phyloP scores from a whole-genome alignment of 2,888 invertebrate genomes.

The Tachystola acroxantha region DNA sequence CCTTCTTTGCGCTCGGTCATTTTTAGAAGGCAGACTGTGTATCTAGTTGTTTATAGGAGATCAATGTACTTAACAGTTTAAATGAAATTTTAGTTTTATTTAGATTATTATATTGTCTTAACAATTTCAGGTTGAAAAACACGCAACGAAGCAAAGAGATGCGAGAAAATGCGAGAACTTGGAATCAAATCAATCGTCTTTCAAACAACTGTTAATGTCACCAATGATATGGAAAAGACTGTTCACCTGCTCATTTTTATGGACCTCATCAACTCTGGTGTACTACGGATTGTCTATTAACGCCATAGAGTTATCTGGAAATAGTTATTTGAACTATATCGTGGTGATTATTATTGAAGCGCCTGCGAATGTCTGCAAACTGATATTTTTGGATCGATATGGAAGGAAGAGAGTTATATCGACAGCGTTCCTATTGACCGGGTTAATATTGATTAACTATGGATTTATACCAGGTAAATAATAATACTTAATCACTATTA shows the following conservation, averaged over 20 bases:
- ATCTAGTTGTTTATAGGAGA: no score
- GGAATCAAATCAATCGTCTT: constrained; percentile 53
- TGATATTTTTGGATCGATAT: constrained; percentile 80
- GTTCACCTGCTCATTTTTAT: constrained; percentile 84
- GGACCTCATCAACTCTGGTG: constrained; percentile 87
- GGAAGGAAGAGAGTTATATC: constrained; percentile 82
- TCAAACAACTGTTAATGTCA: constrained; percentile 60
- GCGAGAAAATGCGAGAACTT: constrained; percentile 51
- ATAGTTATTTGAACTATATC: constrained; percentile 88
- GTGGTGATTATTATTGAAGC: constrained; percentile 81
- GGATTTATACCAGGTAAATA: constrained; percentile 80
- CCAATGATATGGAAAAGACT: constrained; percentile 78
- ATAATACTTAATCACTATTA: not conserved
- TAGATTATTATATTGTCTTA: no score
- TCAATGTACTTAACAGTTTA: no score
- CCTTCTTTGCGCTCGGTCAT: no score
- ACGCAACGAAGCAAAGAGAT: constrained; percentile 59
- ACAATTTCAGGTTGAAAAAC: constrained; percentile 64
- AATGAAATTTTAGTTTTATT: no score
- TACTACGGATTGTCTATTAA: constrained; percentile 90
- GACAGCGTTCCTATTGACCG: constrained; percentile 80
- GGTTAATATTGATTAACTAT: constrained; percentile 79
- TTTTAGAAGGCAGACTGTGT: no score
- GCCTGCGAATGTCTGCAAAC: constrained; percentile 84
- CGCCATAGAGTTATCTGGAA: constrained; percentile 85